These are phyloP conservation scores for Geophilus truncorum DNA, from an alignment of 2,888 invertebrate species.

Conservation along the genomic window DNA sequence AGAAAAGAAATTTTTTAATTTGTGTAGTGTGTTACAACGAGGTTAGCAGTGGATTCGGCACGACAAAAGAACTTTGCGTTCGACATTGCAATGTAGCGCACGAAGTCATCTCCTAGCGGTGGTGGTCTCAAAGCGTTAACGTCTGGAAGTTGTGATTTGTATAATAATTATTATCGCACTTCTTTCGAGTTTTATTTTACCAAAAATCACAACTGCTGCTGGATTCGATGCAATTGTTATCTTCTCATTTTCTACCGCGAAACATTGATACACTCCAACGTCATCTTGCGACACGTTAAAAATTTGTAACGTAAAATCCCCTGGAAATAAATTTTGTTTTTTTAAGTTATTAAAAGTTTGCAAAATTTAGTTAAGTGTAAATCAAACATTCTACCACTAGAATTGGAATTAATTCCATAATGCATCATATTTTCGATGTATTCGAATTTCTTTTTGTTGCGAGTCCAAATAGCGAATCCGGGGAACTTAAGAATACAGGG, in stretches of 20 bases:
- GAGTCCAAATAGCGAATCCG: not conserved
- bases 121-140: not conserved
- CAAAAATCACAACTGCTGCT: not conserved
- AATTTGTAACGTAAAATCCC: not conserved
- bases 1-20: not conserved
- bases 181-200: not conserved
- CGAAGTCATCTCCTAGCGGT: not conserved
- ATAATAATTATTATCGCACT: not conserved
- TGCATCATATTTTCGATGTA: not conserved
- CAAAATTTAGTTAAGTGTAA: too few relatives aligned
- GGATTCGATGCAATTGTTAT: not conserved
- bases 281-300: not conserved
- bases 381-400: not conserved
- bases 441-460: not conserved
- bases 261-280: not conserved
- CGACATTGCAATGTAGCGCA: not conserved
- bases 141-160: not conserved
- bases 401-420: not conserved
- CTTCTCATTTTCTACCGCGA: not conserved
- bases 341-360: too few relatives aligned
- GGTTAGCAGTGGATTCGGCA: not conserved
- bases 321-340: too few relatives aligned
- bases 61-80: not conserved
- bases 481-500: not conserved
- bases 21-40: not conserved